Evolutionary conservation across 2,113 vertebrate genomes (phyloP).

Genomic region (Anser cygnoides): DNA sequence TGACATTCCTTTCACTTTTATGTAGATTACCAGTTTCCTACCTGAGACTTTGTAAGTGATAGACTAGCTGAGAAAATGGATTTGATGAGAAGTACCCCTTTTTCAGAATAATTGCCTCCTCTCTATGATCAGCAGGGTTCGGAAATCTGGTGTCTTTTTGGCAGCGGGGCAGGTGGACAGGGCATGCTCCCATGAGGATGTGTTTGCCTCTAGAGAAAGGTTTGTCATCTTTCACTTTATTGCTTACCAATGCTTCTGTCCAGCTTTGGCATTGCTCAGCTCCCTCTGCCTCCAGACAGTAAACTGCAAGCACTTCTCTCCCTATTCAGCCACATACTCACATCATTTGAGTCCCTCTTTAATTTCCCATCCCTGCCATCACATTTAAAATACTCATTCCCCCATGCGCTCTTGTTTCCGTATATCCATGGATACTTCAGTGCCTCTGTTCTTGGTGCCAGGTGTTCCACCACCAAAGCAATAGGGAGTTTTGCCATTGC

Average conservation of each 20-base stretch:
- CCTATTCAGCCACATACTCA: neutral
- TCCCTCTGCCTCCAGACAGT: neutral
- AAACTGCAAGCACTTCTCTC: neutral
- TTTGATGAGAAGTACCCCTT: slow-evolving; percentile 21
- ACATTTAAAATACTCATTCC: neutral
- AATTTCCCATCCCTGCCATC: neutral
- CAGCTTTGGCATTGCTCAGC: neutral
- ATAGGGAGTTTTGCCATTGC: neutral
- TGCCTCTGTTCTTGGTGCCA: neutral
- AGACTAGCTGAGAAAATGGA: slow-evolving; percentile 45
- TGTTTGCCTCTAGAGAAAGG: neutral
- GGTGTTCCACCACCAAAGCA: neutral
- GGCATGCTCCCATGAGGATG: neutral
- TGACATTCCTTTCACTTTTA: slow-evolving; percentile 67
- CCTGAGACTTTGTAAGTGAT: slow-evolving; percentile 48
- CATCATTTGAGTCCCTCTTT: neutral
- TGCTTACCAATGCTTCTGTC: neutral
- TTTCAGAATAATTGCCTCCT: slow-evolving; percentile 4
- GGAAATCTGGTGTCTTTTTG: neutral
- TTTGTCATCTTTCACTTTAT: neutral
- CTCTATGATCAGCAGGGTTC: neutral
- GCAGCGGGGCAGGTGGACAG: neutral
- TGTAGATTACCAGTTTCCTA: slow-evolving; percentile 54
- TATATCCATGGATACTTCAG: neutral
- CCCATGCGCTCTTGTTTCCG: neutral